Evolutionary conservation across 2,888 invertebrate species (phyloP).

Genomic region (Patella pellucida): DNA sequence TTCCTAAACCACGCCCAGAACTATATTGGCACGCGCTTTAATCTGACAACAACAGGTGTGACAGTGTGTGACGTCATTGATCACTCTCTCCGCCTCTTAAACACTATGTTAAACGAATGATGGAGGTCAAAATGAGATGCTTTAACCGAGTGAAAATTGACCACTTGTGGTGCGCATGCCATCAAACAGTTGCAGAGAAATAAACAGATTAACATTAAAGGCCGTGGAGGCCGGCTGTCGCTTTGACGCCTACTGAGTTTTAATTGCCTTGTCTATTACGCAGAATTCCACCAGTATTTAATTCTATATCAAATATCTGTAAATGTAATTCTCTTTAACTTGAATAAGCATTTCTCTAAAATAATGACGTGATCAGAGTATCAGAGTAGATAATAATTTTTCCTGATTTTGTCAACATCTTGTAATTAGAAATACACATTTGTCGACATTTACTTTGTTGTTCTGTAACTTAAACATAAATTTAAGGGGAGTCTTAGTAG

Average conservation of each 20-base stretch:
- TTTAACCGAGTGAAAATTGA: constrained; percentile 5
- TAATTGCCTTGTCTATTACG: neutral
- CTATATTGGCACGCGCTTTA: constrained; percentile 19
- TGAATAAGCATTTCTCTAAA: no score
- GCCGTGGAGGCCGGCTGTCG: constrained; percentile 2
- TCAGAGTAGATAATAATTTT: no score
- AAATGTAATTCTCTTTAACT: no score
- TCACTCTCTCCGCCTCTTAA: neutral
- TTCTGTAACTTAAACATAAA: no score
- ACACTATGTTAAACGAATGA: no score
- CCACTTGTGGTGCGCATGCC: constrained; percentile 7
- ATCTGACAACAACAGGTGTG: constrained; percentile 28
- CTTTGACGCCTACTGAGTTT: neutral
- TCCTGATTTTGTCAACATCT: no score
- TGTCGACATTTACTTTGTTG: no score
- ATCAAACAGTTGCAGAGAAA: constrained; percentile 9
- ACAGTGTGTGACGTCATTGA: neutral
- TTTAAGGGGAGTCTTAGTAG: no score
- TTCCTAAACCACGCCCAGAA: neutral
- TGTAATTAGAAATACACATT: no score
- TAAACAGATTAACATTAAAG: neutral
- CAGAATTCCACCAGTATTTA: no score
- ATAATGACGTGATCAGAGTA: no score
- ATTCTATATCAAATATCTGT: no score
- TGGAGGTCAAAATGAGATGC: neutral